Evolutionary conservation across 2,113 vertebrate species (phyloP), one percentile per base, ranked within the genome.

Genomic region (Synchiropus splendidus): DNA sequence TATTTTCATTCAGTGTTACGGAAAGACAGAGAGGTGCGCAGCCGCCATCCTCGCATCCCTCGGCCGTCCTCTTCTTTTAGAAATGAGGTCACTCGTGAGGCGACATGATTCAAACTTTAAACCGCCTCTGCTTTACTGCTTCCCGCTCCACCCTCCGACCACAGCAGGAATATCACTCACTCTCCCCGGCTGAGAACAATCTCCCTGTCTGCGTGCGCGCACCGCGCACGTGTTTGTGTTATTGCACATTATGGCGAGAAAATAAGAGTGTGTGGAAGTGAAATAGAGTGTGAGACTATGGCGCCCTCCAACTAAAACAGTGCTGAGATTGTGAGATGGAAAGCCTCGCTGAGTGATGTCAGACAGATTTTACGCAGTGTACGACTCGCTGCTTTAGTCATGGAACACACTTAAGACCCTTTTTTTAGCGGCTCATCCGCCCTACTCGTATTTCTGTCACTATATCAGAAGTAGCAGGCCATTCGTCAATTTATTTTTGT

Each of bases 71-170:
- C 67, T 77, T 42, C 40, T 51, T 73, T 72, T 75, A 57, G 72
- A 69, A 70, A 70, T 78, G 71, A 82, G 64, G 62, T 80, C 64
- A 74, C 38, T 61, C 59, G 66, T 79, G 49, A 58, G 64, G 67
- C 68, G 70, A 54, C 68, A 62, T 59, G 64, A 55, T 67, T 78
- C 77, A 77, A 80, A 78, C 74, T 78, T 81, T 78, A 74, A 61
- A 76, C 54, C 78, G 58, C 63, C 48, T 79, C 69, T 63, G 72
- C 57, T 71, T 57, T 54, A 54, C 57, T 72, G 51, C 67, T 65
- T 64, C 63, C 68, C 70, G 44, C 79, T 73, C 79, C 74, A 64
- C 74, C 78, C 75, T 70, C 55, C 51, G 58, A 71, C 79, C 70
- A 56, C 77, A 76, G 55, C 62, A 77, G 70, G 61, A 74, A 78